Base-by-base conservation (phyloP, 2,113 vertebrate species). In the Nymphicus hollandicus region DNA sequence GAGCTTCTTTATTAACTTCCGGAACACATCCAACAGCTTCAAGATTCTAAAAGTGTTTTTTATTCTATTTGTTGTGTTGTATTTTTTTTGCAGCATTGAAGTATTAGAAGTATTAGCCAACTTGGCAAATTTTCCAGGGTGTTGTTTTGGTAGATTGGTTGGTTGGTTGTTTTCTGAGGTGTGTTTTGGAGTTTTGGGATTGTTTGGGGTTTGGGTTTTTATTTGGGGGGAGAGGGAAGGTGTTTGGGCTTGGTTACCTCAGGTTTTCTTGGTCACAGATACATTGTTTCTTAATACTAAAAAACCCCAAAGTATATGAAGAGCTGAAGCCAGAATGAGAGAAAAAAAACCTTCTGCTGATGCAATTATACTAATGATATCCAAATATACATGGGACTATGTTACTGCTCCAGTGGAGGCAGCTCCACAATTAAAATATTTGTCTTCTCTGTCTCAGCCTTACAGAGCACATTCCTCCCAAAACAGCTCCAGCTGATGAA, bases 401-500 rank as follows among this genome's bases (percentile, higher is more conserved):
- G 33, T 11, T 27, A 79, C 35, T 63, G 31, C 41, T 74, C 66
- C 83, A 74, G 17, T 18, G 28, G 61, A 79, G 24, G 10, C 16
- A 85, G 27, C 23, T 46, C 16, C 33, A 66, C 35, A 79, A 86
- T 25, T 78, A n/a, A 63, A 82, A 56, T 9, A 71, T 14, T 80
- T 61, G 4, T 25, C 33, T n/a, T 58, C 29, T 46, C 5, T 49
- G 11, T 33, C 27, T 53, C 39, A 9, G 37, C 16, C 61, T 47
- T 28, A n/a, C 5, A 63, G 31, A 65, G 14, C 15, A 52, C 0
- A 0, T 49, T 68, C 53, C 27, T 35, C 44, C 27, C 27, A 8
- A 33, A 83, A 86, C 23, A 63, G 6, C 43, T 58, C 22, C 52
- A 88, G 37, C 4, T 77, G 17, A 77, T 46, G 28, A 80, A 90